These are phyloP conservation scores for Mustela lutreola DNA, from an alignment of 2,113 vertebrate species.

Conservation along the genomic window DNA sequence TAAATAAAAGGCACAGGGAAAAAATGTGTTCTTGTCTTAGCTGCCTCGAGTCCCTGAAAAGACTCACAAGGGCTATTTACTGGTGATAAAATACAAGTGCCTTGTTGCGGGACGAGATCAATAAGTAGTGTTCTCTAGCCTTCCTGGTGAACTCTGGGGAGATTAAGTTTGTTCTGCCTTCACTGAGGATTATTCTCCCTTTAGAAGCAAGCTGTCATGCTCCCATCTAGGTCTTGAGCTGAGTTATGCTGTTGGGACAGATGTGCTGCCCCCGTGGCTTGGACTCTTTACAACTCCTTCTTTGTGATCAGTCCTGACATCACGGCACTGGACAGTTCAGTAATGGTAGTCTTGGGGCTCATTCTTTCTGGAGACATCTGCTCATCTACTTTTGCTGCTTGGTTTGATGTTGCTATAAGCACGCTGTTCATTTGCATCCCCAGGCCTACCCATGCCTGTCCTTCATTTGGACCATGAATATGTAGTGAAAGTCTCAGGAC, in stretches of 20 bases:
- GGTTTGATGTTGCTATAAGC: slow-evolving; percentile 67
- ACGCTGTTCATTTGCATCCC: slow-evolving; percentile 40
- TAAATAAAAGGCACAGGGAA: slow-evolving; percentile 62
- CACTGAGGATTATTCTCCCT: slow-evolving; percentile 55
- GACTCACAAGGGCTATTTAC: slow-evolving; percentile 74
- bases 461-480: slow-evolving; percentile 34
- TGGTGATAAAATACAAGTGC: slow-evolving; percentile 60
- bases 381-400: slow-evolving; percentile 58
- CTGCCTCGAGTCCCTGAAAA: slow-evolving; percentile 71
- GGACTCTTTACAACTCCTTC: background rate
- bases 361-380: slow-evolving; percentile 80
- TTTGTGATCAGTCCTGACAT: slow-evolving; percentile 58
- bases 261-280: slow-evolving; percentile 49
- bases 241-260: slow-evolving; percentile 68
- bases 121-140: slow-evolving; percentile 69
- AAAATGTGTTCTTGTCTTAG: slow-evolving; percentile 72
- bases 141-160: slow-evolving; percentile 22
- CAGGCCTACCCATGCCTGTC: background rate
- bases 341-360: slow-evolving; percentile 59
- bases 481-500: slow-evolving; percentile 46
- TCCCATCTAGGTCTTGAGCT: slow-evolving; percentile 18
- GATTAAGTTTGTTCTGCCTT: slow-evolving; percentile 59
- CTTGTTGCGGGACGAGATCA: slow-evolving; percentile 68
- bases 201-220: background rate
- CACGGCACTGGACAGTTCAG: slow-evolving; percentile 1